phyloP scores from a whole-genome alignment of 2,113 vertebrate genomes.

The Conger conger region DNA sequence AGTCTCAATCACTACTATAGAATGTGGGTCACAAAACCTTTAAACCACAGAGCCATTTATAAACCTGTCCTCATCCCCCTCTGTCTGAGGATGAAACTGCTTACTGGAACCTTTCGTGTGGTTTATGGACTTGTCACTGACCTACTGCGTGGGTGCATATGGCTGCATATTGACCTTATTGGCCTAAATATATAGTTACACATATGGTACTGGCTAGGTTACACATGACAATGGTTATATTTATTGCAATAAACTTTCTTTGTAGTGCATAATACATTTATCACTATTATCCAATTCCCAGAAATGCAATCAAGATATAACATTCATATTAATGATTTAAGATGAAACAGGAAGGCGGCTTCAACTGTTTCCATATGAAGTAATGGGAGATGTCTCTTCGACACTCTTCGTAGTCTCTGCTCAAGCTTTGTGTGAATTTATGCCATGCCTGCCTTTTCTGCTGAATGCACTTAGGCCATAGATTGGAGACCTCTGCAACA shows the following conservation, averaged over 20 bases:
- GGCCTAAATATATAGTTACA: neutral
- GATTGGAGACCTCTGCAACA: no score
- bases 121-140: neutral
- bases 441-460: no score
- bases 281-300: neutral
- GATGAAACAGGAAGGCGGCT: no score
- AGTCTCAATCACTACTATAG: neutral
- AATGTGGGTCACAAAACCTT: no score
- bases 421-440: no score
- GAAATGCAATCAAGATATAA: neutral
- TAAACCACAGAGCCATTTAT: no score
- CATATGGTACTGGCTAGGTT: neutral
- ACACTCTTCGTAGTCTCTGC: no score
- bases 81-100: neutral
- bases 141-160: neutral
- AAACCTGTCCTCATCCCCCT: neutral
- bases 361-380: no score
- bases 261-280: neutral
- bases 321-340: no score
- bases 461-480: no score
- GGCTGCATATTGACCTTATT: neutral
- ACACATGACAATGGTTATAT: neutral
- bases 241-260: neutral
- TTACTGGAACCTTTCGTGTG: neutral
- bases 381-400: no score